A percentile compares a stretch with the other conserved stretches of the same genome.
Conservation (phyloP, 2,113 vertebrate species). For the Himantopus leucocephalus region DNA sequence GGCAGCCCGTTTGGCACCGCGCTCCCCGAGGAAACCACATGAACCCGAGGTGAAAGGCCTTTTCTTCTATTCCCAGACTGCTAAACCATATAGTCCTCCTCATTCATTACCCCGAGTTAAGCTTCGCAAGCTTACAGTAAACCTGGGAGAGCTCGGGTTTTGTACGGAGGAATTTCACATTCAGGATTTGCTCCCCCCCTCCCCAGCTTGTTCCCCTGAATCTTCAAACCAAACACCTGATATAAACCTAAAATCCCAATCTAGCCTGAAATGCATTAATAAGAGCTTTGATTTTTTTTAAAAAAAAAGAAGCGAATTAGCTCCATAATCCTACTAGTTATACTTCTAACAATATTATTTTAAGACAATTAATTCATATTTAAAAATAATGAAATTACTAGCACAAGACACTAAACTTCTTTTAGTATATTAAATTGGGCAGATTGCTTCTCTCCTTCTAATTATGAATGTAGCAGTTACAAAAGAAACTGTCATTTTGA, state of each 20-base stretch:
- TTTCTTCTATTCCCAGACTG: constrained; percentile 47
- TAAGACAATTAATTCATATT: constrained; percentile 85
- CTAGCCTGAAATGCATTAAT: constrained; percentile 59
- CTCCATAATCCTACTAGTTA: constrained; percentile 70
- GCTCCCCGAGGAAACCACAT: background rate
- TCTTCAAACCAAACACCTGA: constrained; percentile 70
- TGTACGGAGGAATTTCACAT: constrained; percentile 69
- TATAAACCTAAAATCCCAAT: constrained; percentile 60
- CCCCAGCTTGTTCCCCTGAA: constrained; percentile 34
- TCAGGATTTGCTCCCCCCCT: constrained; percentile 50
- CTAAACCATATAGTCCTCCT: constrained; percentile 44
- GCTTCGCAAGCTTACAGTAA: constrained; percentile 67
- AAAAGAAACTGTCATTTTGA: constrained; percentile 90
- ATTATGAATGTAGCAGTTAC: constrained; percentile 86
- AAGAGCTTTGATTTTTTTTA: constrained; percentile 30
- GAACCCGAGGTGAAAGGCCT: constrained; percentile 40
- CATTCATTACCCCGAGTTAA: constrained; percentile 71
- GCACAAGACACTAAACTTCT: constrained; percentile 79
- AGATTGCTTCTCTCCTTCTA: constrained; percentile 86
- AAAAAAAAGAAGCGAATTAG: constrained; percentile 49
- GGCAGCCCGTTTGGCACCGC: constrained; percentile 5
- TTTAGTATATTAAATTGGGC: constrained; percentile 85
- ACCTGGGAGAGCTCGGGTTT: constrained; percentile 65
- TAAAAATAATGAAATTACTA: constrained; percentile 84
- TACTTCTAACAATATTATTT: constrained; percentile 80